Evolutionary conservation across 2,888 invertebrate genomes (phyloP), one percentile per base, ranked within the genome.

Genomic region (Syritta pipiens): DNA sequence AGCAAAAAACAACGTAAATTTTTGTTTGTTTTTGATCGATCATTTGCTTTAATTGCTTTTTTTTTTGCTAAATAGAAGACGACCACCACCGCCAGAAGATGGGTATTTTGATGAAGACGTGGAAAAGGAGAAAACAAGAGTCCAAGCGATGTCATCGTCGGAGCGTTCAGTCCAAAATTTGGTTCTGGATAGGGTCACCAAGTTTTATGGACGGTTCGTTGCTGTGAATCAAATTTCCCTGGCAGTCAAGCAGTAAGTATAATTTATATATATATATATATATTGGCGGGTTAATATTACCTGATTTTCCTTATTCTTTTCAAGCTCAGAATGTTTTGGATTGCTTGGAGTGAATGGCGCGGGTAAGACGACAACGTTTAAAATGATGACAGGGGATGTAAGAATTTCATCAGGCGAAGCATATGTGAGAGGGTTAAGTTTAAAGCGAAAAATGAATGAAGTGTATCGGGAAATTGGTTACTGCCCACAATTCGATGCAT

Each of bases 281-380:
- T n/a, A n/a, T n/a, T n/a, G n/a, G n/a, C n/a, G n/a, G n/a, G n/a
- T n/a, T n/a, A n/a, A n/a, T 49, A 5, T 19, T 3, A 5, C 0
- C 20, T 30, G 12, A 22, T 7, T 7, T 20, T 30, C 9, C 30
- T 51, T 14, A 4, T 22, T 40, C 24, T 5, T 9, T 14, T 55
- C 44, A 4, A 77, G 77, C 24, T 67, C 77, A 2, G 77, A 77
- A 37, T 77, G 77, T 22, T 96, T 96, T 84, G 96, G 96, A 1
- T 88, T 96, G 35, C 89, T 96, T 49, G 95, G 96, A 0, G 93
- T 95, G 0, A 96, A 96, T 86, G 96, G 96, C 6, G 96, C 96
- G 1, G 96, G 96, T 0, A 96, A 96, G 88, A 96, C 95, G 0
- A 93, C 94, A 0, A 96, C 97, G 0, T 97, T 97, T 86, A 95